phyloP scores from a whole-genome alignment of 2,113 vertebrate genomes.

The Scomber scombrus region DNA sequence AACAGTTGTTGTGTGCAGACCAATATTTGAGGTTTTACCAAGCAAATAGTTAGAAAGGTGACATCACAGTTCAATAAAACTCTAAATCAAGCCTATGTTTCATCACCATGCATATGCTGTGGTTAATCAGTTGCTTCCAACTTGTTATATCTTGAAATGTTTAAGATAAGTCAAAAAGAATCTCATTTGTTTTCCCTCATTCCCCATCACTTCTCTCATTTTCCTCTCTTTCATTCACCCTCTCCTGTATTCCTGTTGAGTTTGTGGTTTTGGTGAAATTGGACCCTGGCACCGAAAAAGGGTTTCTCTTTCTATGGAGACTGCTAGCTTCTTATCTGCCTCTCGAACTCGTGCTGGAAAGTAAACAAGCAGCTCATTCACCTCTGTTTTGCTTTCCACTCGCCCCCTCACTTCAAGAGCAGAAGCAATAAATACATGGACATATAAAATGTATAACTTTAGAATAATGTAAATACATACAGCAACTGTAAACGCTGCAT shows the following conservation, averaged over 20 bases:
- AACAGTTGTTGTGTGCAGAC: no score
- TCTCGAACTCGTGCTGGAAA: conserved; percentile 85
- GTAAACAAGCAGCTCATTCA: conserved; percentile 91
- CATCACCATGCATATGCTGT: no score
- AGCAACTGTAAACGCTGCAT: conserved; percentile 40
- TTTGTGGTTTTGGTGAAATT: conserved; percentile 91
- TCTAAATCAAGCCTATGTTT: no score
- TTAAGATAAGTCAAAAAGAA: not conserved
- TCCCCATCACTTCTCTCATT: no score
- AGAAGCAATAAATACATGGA: conserved; percentile 67
- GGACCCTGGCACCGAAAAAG: conserved; percentile 86
- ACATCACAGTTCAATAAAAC: no score
- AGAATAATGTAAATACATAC: conserved; percentile 64
- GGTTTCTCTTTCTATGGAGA: conserved; percentile 87
- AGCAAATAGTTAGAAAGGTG: no score
- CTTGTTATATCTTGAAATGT: not conserved
- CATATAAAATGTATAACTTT: conserved; percentile 61
- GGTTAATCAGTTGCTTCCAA: no score
- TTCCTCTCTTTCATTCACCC: conserved; percentile 49
- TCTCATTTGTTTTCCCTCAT: conserved; percentile 25
- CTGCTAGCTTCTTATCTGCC: conserved; percentile 90
- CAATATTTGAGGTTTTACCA: no score
- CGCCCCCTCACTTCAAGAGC: conserved; percentile 86
- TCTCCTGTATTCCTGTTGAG: conserved; percentile 89
- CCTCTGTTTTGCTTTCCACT: conserved; percentile 87